Evolutionary conservation across 1,140 invertebrate species (phyloP).

Genomic region (Helicoverpa zea): DNA sequence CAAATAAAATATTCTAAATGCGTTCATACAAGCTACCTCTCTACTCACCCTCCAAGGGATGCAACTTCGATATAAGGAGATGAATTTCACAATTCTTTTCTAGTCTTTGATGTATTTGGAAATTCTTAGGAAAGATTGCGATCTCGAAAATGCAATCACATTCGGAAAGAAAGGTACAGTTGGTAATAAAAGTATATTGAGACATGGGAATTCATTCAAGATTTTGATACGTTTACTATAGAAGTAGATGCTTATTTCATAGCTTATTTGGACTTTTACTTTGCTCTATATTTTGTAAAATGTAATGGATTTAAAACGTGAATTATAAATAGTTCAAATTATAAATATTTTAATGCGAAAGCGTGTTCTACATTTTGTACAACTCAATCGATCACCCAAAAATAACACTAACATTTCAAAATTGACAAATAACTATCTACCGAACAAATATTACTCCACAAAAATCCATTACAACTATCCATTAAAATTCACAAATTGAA

Average conservation of each 20-base stretch:
- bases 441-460: neutral
- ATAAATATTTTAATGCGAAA: no score
- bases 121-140: conserved; percentile 57
- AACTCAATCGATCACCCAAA: neutral
- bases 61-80: conserved; percentile 25
- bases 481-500: neutral
- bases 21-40: neutral
- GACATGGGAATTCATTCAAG: no score
- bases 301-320: neutral
- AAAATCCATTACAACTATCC: neutral
- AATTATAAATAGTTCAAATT: neutral
- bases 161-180: conserved; percentile 34
- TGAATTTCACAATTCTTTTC: conserved; percentile 46
- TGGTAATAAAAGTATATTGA: neutral
- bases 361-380: no score
- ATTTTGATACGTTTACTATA: no score
- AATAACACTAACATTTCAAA: neutral
- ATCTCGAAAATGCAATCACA: conserved; percentile 55
- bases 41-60: conserved; percentile 21
- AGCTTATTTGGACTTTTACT: no score
- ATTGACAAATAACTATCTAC: neutral
- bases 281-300: neutral
- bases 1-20: conserved; percentile 35
- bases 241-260: no score
- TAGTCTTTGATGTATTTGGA: conserved; percentile 40